Percentiles rank a stretch among this genome's conserved stretches.
Evolutionary conservation across 1,140 invertebrate genomes (phyloP).

Genomic region (Saccostrea glomerata): DNA sequence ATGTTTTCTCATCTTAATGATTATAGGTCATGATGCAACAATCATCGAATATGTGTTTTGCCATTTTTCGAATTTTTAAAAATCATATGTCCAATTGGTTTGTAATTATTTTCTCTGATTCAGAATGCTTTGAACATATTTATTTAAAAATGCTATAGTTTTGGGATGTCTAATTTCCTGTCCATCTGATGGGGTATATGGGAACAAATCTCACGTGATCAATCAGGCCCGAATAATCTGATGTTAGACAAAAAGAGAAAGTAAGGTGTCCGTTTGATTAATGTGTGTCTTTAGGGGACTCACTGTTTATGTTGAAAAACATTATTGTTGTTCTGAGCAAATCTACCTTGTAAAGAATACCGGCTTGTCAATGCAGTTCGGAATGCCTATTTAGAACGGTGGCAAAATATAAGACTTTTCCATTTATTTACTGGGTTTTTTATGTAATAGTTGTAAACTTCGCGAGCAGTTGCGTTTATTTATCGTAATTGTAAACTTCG

Average conservation of each 20-base stretch:
- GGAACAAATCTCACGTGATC: not conserved
- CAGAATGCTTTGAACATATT: too few species aligned
- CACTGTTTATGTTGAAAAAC: not conserved
- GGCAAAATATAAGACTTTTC: not conserved
- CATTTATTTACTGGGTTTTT: not conserved
- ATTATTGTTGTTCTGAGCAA: slow-evolving; percentile 27
- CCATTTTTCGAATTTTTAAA: too few species aligned
- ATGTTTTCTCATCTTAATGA: too few species aligned
- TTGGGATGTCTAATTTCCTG: too few species aligned
- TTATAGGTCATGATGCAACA: too few species aligned
- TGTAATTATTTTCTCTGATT: too few species aligned
- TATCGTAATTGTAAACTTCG: not conserved
- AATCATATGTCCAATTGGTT: too few species aligned
- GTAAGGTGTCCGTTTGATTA: slow-evolving; percentile 22
- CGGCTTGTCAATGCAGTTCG: not conserved
- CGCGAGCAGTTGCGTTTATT: not conserved
- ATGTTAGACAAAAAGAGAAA: slow-evolving; percentile 27
- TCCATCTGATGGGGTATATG: not conserved
- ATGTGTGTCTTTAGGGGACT: not conserved
- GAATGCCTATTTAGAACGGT: slow-evolving; percentile 1
- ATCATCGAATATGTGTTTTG: too few species aligned
- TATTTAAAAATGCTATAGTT: too few species aligned
- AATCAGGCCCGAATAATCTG: not conserved
- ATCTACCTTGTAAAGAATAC: slow-evolving; percentile 17
- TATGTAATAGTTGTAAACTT: slow-evolving; percentile 1